Percentiles rank a stretch among this genome's conserved stretches.
phyloP scores from a whole-genome alignment of 2,113 vertebrate species.

The Cynopterus brachyotis region DNA sequence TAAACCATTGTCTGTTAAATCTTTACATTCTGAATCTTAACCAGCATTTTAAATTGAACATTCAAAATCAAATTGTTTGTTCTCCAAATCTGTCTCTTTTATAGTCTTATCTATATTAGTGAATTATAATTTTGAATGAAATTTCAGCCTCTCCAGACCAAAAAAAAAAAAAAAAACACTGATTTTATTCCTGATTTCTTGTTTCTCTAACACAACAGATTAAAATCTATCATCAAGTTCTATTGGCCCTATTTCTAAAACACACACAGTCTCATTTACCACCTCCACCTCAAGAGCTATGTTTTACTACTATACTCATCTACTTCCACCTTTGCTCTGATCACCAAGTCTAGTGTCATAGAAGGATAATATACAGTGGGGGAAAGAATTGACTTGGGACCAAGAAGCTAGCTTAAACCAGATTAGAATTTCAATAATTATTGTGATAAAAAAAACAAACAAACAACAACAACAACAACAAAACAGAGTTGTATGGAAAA shows the following conservation, averaged over 20 bases:
- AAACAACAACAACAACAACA: no score
- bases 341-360: background rate
- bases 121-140: background rate
- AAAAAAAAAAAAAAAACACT: no score
- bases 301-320: background rate
- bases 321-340: background rate
- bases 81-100: background rate
- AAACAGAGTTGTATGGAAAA: background rate
- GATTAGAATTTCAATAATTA: background rate
- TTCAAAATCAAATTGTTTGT: background rate
- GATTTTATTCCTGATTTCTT: background rate
- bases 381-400: accelerated
- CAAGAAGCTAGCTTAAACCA: background rate
- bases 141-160: background rate
- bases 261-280: background rate
- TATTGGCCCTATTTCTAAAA: background rate
- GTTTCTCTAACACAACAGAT: background rate
- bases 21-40: background rate
- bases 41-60: background rate
- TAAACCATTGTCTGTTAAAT: background rate
- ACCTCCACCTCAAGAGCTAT: background rate
- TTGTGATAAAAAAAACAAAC: background rate
- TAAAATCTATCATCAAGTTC: no score
- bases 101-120: background rate
- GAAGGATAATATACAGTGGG: background rate